Evolutionary conservation across 2,113 vertebrate genomes (phyloP).

Genomic region (Tinamus guttatus): DNA sequence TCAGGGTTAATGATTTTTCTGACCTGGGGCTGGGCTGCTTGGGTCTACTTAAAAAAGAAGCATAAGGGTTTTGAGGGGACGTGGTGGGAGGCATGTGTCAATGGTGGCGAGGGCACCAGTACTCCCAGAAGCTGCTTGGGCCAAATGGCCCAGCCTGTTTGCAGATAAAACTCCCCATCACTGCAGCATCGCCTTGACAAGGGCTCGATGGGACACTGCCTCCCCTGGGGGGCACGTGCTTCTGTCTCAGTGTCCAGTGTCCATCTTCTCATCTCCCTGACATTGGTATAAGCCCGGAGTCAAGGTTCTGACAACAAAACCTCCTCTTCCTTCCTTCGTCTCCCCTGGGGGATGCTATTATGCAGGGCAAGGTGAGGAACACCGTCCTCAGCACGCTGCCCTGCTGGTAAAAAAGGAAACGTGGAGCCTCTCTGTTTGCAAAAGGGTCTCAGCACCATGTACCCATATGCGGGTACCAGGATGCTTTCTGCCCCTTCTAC

Average conservation of each 20-base stretch:
- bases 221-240: background rate
- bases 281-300: background rate
- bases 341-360: background rate
- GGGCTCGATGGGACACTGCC: no score
- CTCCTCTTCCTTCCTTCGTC: background rate
- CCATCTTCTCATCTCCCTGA: background rate
- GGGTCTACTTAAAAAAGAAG: background rate
- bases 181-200: background rate
- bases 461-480: background rate
- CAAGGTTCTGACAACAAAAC: background rate
- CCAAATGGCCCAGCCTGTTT: background rate
- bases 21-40: background rate
- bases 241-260: background rate
- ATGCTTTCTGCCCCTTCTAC: background rate
- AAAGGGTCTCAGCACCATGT: background rate
- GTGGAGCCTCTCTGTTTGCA: background rate
- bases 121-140: background rate
- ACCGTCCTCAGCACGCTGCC: accelerated
- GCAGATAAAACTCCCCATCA: background rate
- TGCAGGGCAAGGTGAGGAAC: background rate
- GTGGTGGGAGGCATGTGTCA: background rate
- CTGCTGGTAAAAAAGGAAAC: background rate
- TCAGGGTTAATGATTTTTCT: background rate
- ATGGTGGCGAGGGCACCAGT: background rate
- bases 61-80: background rate